Evolutionary conservation across 2,797 vertebrate genomes (phyloP), one percentile per base, ranked within the genome.

Genomic region (Pseudochromis fuscus): DNA sequence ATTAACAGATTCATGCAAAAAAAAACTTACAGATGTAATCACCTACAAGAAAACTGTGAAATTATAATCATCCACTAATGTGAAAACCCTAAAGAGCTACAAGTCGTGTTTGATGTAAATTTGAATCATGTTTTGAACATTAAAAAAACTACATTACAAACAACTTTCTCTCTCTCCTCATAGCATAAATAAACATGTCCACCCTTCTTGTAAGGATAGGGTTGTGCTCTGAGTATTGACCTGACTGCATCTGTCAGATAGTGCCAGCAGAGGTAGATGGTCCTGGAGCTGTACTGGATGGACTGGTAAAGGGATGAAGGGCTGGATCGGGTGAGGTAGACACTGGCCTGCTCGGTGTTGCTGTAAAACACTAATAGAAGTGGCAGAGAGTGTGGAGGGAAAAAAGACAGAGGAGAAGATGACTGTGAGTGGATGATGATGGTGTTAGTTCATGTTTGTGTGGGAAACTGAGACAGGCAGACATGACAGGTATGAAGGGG

Each of bases 201-300:
- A 19, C 18, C n/a, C 5, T 7, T 1, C 40, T 60, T 37, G 59
- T 2, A 24, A 13, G 7, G 52, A 44, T 2, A 25, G 24, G 23
- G 3, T 24, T 1, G 12, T 6, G 13, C 35, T 67, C 19, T 9
- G 30, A 44, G 30, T 42, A 77, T 93, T 79, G 79, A 98, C 96
- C 96, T 95, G 81, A 98, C 91, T 11, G 96, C 96, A 25, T 95
- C 92, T 0, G 93, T 91, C 88, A 99, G 91, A 86, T 96, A 93
- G 44, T 93, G 92, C 96, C 96, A 99, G 92, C 95, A 97, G 33
- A 84, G 84, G 88, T 98, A 98, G 66, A 95, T 93, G 27, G 95
- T 96, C 37, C 92, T 92, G 79, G 95, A 96, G 83, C 90, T 89
- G 92, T 97, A 98, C 83, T 94, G 94, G 67, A 97, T 91, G 81